phyloP scores from a whole-genome alignment of 2,888 invertebrate species.

The Diarsia rubi region DNA sequence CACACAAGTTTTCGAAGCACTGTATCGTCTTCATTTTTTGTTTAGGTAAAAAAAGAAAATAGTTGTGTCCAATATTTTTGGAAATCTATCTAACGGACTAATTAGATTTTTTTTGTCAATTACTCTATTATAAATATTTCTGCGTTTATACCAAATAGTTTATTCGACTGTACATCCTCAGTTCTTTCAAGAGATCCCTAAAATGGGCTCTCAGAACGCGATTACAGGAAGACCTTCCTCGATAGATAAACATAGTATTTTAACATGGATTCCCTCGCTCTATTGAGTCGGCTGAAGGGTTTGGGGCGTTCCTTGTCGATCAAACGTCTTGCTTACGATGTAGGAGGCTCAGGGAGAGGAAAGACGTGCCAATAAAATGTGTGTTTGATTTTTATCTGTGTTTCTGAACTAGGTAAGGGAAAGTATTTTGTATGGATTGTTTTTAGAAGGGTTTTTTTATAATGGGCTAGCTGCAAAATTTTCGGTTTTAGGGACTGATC shows the following conservation, averaged over 20 bases:
- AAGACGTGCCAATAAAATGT: constrained; percentile 42
- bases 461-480: not conserved
- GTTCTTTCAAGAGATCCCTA: constrained; percentile 16
- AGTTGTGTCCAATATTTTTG: too few relatives aligned
- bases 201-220: constrained; percentile 40
- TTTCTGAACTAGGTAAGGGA: constrained; percentile 3
- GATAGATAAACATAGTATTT: constrained; percentile 60
- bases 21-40: too few relatives aligned
- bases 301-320: constrained; percentile 54
- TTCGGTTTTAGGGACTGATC: not conserved
- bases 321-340: constrained; percentile 50
- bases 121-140: too few relatives aligned
- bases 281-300: constrained; percentile 54
- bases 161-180: not conserved
- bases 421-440: not conserved
- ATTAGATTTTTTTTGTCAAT: too few relatives aligned
- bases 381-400: constrained; percentile 41
- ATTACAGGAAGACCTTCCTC: constrained; percentile 45
- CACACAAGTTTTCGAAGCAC: too few relatives aligned
- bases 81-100: too few relatives aligned
- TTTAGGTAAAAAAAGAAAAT: too few relatives aligned
- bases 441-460: not conserved
- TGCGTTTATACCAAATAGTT: too few relatives aligned
- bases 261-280: constrained; percentile 49
- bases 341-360: constrained; percentile 17